Percentiles rank a stretch among this genome's conserved stretches.
phyloP scores from a whole-genome alignment of 2,888 invertebrate species.

The Rhingia rostrata region DNA sequence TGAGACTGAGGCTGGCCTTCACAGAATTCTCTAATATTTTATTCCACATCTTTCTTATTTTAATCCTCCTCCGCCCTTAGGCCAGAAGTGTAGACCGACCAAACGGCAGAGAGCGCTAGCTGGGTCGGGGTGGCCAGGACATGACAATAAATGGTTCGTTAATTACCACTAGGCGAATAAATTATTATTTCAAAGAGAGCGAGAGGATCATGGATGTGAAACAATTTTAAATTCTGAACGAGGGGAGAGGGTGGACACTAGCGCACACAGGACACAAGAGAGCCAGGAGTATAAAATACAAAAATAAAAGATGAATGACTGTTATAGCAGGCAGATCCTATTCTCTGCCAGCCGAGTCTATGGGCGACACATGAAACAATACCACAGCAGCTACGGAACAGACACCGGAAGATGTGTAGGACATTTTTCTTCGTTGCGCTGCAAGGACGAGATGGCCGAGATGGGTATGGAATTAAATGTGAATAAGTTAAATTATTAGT shows the following conservation, averaged over 20 bases:
- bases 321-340: constrained; percentile 65
- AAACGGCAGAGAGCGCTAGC: constrained; percentile 3
- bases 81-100: constrained; percentile 56
- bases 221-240: constrained; percentile 60
- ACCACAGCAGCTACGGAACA: constrained; percentile 45
- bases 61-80: constrained; percentile 79
- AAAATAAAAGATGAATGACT: constrained; percentile 73
- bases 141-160: constrained; percentile 73
- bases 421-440: constrained; percentile 48
- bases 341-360: constrained; percentile 23
- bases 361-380: constrained; percentile 68
- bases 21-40: constrained; percentile 78
- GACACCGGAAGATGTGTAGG: constrained; percentile 63
- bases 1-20: neutral
- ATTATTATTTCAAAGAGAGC: constrained; percentile 64
- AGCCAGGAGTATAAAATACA: constrained; percentile 46
- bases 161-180: constrained; percentile 74
- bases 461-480: constrained; percentile 64
- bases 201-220: constrained; percentile 50
- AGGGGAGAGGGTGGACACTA: neutral
- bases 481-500: constrained; percentile 74
- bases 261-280: constrained; percentile 13
- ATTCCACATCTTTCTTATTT: constrained; percentile 82
- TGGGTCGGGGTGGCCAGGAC: constrained; percentile 27
- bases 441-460: constrained; percentile 3